Percentiles rank a stretch among this genome's conserved stretches.
These are phyloP conservation scores for Homarus gammarus DNA, from an alignment of 2,888 invertebrate genomes.

Conservation along the genomic window DNA sequence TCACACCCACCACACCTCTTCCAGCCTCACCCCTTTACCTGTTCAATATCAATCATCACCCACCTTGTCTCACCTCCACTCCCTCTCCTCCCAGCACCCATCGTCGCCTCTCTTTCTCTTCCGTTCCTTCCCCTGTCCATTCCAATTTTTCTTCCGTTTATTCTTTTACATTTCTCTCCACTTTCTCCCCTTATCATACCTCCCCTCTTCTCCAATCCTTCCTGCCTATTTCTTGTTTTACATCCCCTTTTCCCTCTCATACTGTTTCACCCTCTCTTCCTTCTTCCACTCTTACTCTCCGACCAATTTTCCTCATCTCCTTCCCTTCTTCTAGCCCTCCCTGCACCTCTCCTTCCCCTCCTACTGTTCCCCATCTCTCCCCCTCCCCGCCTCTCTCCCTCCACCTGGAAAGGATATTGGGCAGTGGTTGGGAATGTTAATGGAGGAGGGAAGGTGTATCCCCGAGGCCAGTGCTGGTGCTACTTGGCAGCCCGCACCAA, in stretches of 20 bases:
- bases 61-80: background rate
- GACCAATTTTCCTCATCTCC: background rate
- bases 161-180: background rate
- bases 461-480: background rate
- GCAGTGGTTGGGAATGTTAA: conserved; percentile 6
- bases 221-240: background rate
- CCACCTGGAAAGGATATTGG: conserved; percentile 1
- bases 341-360: background rate
- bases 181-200: too few relatives aligned
- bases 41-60: background rate
- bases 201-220: background rate
- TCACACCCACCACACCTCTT: too few relatives aligned
- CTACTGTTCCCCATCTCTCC: background rate
- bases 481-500: background rate
- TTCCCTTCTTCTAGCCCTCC: background rate
- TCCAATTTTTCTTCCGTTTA: background rate
- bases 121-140: background rate
- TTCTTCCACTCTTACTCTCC: background rate
- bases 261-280: background rate
- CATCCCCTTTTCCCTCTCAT: background rate
- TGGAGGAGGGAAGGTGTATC: background rate
- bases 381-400: background rate
- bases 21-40: too few relatives aligned
- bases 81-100: background rate
- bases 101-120: background rate